A percentile compares a stretch with the other conserved stretches of the same genome.
Conservation (phyloP, 2,797 vertebrate genomes). For the Enteromius trimaculatus region DNA sequence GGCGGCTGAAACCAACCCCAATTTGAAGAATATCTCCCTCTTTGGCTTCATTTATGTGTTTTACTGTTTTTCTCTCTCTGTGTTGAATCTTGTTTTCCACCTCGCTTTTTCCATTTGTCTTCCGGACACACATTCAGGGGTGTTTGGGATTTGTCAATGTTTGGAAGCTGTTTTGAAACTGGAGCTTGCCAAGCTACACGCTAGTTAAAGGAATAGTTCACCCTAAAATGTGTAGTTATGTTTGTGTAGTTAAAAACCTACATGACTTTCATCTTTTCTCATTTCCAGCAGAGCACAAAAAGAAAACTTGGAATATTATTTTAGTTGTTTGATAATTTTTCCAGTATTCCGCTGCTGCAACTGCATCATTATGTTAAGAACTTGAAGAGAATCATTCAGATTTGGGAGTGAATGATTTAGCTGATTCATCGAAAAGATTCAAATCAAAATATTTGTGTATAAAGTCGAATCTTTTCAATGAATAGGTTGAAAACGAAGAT, state of each 20-base stretch:
- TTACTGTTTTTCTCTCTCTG: background rate
- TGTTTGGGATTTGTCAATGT: constrained; percentile 49
- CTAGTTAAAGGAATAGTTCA: constrained; percentile 6
- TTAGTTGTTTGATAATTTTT: background rate
- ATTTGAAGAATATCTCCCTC: constrained; percentile 61
- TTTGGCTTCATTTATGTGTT: constrained; percentile 59
- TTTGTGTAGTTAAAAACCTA: constrained; percentile 1
- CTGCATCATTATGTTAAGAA: background rate
- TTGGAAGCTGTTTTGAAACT: constrained; percentile 6
- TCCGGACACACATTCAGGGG: background rate
- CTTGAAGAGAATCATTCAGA: background rate
- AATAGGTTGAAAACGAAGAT: background rate
- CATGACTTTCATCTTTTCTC: background rate
- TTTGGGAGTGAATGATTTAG: background rate
- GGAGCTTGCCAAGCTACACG: background rate
- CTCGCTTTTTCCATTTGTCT: background rate
- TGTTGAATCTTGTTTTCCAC: constrained; percentile 16
- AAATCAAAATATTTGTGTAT: background rate
- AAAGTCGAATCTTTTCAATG: background rate
- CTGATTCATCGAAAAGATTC: background rate
- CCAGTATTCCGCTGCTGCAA: background rate
- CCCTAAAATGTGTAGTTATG: background rate
- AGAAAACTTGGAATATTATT: background rate
- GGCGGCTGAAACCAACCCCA: constrained; percentile 15
- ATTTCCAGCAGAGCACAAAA: background rate